Evolutionary conservation across 2,888 invertebrate genomes (phyloP), one percentile per base, ranked within the genome.

Genomic region (Xanthorhoe designata): DNA sequence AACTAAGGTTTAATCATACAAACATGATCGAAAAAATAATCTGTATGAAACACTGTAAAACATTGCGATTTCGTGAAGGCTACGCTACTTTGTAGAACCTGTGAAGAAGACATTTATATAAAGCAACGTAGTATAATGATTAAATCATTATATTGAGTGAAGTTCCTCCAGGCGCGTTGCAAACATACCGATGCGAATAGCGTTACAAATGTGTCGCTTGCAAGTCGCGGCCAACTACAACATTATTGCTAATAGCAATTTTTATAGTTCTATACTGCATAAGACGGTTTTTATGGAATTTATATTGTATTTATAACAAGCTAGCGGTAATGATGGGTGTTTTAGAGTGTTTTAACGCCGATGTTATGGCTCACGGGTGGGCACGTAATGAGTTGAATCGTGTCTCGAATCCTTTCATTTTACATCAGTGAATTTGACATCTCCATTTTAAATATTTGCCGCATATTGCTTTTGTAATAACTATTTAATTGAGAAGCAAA

Each of bases 201-300:
- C 50, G 51, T 42, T 17, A 49, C 61, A 53, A 62, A 66, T 52
- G 57, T 59, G 58, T 63, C 58, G 50, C 49, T 49, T 45, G 51
- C 47, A 53, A 61, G 13, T 55, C 54, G 56, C 54, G 45, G 24
- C 19, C 47, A 15, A 38, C 38, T 53, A 57, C 71, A 62, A 69
- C 66, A 66, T 61, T 62, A 70, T 62, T 58, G 62, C 64, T 66
- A 66, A 66, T 64, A 55, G 59, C 66, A 17, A 69, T 64, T 64
- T 64, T 69, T 64, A 66, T 69, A 58, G 69, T 66, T 63, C 61
- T 51, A 64, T 61, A 61, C 54, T 18, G 52, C 58, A 59, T 52
- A 59, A 38, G 62, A 53, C 17, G 59, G 54, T 51, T 68, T 70
- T 65, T 68, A 68, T 65, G 45, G 61, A 55, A 9, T 47, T 62